A percentile compares a stretch with the other conserved stretches of the same genome.
These are phyloP conservation scores for Pheosia gnoma DNA, from an alignment of 2,888 invertebrate genomes.

Conservation along the genomic window DNA sequence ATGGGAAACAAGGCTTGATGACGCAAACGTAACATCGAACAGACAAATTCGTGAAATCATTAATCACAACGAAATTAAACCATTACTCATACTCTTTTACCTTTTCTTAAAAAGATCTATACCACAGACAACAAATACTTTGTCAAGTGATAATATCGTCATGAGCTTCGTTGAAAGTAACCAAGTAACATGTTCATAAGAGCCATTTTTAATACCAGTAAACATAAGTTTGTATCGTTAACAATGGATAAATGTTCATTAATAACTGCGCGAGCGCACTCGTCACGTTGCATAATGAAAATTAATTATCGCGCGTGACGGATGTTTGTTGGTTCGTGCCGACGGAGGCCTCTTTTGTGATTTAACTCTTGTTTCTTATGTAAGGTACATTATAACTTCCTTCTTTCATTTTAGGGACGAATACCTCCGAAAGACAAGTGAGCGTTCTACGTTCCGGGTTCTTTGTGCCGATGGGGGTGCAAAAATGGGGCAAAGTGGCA, in stretches of 20 bases:
- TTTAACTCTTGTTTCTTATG: background rate
- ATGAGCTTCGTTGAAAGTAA: background rate
- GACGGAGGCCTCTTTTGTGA: background rate
- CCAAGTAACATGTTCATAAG: background rate
- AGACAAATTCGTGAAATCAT: background rate
- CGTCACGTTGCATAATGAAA: slow-evolving; percentile 9
- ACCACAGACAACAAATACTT: too few species aligned
- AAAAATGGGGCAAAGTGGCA: too few species aligned
- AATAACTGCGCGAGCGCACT: slow-evolving; percentile 31
- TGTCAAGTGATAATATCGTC: too few species aligned
- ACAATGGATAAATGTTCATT: slow-evolving; percentile 32
- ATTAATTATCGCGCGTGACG: slow-evolving; percentile 1
- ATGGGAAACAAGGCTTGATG: too few species aligned
- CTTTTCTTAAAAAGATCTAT: background rate
- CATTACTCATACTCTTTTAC: background rate
- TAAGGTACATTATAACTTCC: background rate
- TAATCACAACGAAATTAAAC: background rate
- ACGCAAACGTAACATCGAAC: background rate
- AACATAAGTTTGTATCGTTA: slow-evolving; percentile 6
- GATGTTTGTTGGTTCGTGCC: background rate
- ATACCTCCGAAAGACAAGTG: too few species aligned
- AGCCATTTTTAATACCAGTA: background rate
- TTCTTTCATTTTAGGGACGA: too few species aligned
- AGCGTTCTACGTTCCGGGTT: too few species aligned
- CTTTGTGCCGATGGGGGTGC: too few species aligned